Conservation (phyloP, 2,888 invertebrate species). For the Caenorhabditis macrosperma region DNA sequence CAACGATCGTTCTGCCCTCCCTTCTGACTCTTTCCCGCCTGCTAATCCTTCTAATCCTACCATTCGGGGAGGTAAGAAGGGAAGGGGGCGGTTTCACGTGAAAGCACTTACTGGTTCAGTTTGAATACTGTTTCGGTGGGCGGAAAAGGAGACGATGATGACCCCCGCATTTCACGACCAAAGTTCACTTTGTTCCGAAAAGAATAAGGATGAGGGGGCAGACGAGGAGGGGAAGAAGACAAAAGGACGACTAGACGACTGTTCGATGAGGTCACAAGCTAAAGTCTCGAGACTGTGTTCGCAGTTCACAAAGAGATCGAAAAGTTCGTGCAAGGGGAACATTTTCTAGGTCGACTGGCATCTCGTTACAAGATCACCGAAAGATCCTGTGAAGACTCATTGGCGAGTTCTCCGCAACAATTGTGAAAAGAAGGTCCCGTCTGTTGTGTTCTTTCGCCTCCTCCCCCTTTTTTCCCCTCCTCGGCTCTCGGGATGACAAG, state of each 20-base stretch:
- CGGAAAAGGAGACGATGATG: neutral
- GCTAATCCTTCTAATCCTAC: too few relatives aligned
- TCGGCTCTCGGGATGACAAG: neutral
- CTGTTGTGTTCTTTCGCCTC: neutral
- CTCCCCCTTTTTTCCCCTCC: conserved; percentile 13
- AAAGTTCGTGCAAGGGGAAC: too few relatives aligned
- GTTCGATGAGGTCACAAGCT: too few relatives aligned
- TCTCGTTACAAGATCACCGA: too few relatives aligned
- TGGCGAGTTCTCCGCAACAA: neutral
- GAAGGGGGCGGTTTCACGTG: neutral
- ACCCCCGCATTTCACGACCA: neutral
- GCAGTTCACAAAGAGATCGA: too few relatives aligned
- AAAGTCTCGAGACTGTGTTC: too few relatives aligned
- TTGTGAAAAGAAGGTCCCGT: neutral
- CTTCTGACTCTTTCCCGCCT: too few relatives aligned
- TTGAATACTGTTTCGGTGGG: neutral
- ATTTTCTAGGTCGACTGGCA: too few relatives aligned
- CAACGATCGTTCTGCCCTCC: too few relatives aligned
- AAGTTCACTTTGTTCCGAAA: neutral
- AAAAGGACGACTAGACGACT: too few relatives aligned
- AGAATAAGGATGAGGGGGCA: neutral
- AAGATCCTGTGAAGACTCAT: too few relatives aligned
- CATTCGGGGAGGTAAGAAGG: too few relatives aligned
- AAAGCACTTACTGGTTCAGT: neutral
- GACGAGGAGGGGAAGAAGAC: neutral